Evolutionary conservation across 37 sponge, comb jelly and placozoan genomes (phyloP).

Genomic region (Spongilla lacustris): DNA sequence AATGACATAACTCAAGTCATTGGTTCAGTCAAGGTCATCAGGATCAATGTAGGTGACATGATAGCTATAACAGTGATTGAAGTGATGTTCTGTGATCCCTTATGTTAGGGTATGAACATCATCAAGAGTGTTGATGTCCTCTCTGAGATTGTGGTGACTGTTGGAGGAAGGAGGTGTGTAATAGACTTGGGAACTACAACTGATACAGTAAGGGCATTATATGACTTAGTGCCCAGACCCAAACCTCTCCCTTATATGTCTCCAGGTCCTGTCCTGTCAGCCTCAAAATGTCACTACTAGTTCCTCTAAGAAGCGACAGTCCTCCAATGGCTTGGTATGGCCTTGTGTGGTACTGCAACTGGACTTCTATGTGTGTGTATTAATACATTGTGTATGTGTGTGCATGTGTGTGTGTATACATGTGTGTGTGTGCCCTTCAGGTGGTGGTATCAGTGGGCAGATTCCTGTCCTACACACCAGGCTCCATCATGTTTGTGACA

Average conservation of each 20-base stretch:
- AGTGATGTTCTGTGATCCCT: not conserved
- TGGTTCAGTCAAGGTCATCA: not conserved
- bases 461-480: not conserved
- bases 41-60: not conserved
- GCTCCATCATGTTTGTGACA: not conserved
- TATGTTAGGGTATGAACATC: slow-evolving; percentile 41
- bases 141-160: slow-evolving; percentile 30
- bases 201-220: not conserved
- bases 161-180: slow-evolving; percentile 33
- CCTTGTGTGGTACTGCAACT: not conserved
- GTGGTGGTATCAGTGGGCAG: not conserved
- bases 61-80: not conserved
- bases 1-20: not conserved
- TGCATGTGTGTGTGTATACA: not conserved
- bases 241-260: not conserved
- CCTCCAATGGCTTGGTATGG: not conserved
- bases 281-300: not conserved
- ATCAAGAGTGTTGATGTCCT: slow-evolving; percentile 23
- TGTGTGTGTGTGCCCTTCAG: not conserved
- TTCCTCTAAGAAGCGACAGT: not conserved
- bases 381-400: not conserved
- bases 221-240: not conserved
- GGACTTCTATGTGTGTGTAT: not conserved
- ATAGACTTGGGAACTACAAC: not conserved
- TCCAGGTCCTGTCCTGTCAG: not conserved